phyloP scores from a whole-genome alignment of 2,797 vertebrate genomes.

The Hydrophis major region DNA sequence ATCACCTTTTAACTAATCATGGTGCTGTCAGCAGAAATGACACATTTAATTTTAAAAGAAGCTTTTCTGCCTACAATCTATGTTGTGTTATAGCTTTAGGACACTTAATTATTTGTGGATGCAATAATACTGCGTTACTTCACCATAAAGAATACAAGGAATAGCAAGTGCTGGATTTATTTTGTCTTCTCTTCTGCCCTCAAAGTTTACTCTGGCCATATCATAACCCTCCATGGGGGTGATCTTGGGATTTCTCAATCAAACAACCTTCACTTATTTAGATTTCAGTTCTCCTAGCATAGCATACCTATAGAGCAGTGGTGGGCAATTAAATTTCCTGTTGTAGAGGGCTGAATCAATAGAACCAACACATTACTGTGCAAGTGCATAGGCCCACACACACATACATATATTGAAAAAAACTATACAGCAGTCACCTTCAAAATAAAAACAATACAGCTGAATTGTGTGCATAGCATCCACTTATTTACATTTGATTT shows the following conservation, averaged over 20 bases:
- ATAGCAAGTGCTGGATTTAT: neutral
- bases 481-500: neutral
- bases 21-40: slow-evolving; percentile 30
- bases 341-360: neutral
- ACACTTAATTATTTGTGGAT: slow-evolving; percentile 8
- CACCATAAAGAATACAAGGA: neutral
- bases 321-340: neutral
- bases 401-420: neutral
- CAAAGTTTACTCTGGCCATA: neutral
- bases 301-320: neutral
- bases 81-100: neutral
- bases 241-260: neutral
- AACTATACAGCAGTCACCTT: neutral
- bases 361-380: neutral
- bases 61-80: slow-evolving; percentile 13
- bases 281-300: neutral
- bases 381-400: neutral
- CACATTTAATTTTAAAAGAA: slow-evolving; percentile 4
- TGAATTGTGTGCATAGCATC: neutral
- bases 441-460: neutral
- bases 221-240: neutral
- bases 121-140: neutral
- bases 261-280: neutral
- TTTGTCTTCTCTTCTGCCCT: neutral
- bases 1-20: slow-evolving; percentile 5